Conservation (phyloP, 35 echinoderm and acorn worm species). For the Chiridota heheva region DNA sequence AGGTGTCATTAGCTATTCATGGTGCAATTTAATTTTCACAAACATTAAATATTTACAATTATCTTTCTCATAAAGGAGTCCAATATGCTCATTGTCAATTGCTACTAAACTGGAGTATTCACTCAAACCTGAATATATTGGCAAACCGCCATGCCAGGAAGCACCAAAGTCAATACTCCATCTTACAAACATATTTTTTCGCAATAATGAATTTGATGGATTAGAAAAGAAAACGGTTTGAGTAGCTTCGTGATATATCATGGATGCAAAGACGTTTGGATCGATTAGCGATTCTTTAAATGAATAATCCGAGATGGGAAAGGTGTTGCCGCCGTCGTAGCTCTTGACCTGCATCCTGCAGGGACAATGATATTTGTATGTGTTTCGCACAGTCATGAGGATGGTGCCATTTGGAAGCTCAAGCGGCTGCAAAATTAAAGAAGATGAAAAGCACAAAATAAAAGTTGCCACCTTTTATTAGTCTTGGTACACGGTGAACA, state of each 20-base stretch:
- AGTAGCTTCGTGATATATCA: slow-evolving; percentile 42
- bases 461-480: too few species aligned
- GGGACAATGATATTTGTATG: slow-evolving; percentile 61
- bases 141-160: slow-evolving; percentile 54
- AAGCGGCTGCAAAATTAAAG: slow-evolving; percentile 55
- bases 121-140: slow-evolving; percentile 54
- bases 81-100: slow-evolving; percentile 78
- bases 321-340: slow-evolving; percentile 72
- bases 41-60: slow-evolving; percentile 59
- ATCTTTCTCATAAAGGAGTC: slow-evolving; percentile 69
- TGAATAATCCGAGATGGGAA: slow-evolving; percentile 32
- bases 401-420: slow-evolving; percentile 77
- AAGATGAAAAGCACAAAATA: too few species aligned
- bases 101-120: slow-evolving; percentile 75
- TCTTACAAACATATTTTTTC: slow-evolving; percentile 74
- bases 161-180: slow-evolving; percentile 70
- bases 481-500: too few species aligned
- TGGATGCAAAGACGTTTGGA: slow-evolving; percentile 56
- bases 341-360: slow-evolving; percentile 73
- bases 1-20: too few species aligned
- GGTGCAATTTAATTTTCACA: slow-evolving; percentile 66
- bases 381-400: slow-evolving; percentile 67
- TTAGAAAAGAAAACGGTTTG: slow-evolving; percentile 71
- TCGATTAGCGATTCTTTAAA: slow-evolving; percentile 67
- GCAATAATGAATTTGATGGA: slow-evolving; percentile 12